Evolutionary conservation across 2,888 invertebrate genomes (phyloP), one percentile per base, ranked within the genome.

Genomic region (Drosophila gaucha): DNA sequence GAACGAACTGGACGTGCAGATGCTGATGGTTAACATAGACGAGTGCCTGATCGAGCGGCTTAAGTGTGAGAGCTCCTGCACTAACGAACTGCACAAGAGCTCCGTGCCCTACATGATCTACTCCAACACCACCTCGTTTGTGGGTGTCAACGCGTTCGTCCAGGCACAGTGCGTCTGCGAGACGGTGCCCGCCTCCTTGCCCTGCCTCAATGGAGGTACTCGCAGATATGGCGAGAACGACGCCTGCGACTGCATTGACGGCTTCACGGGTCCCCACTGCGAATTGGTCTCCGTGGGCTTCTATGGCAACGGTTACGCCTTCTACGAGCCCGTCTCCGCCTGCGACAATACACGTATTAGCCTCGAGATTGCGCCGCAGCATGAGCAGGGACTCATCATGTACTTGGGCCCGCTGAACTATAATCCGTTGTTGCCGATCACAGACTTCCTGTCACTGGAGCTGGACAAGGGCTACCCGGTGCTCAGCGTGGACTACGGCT

Each of bases 111-210:
- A 95, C 30, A 94, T 96, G 6, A 97, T 99, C 6, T 97, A 96
- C 89, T 98, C 98, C 0, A 99, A 99, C 90, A 95, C 95, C 1
- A 97, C 98, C 0, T 97, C 98, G 3, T 97, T 99, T 89, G 97
- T 99, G 12, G 99, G 99, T 0, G 97, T 99, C 0, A 95, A 95
- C 20, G 97, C 97, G 0, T 93, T 96, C 30, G 95, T 97, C 0
- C 95, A 96, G 90, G 95, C 97, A 0, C 94, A 95, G 46, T 98
- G 98, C 87, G 94, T 93, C 0, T 96, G 96, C 73, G 89, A 89
- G 71, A 90, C 86, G 0, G 60, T 62, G 1, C 55, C 74, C 0
- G 50, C 59, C 0, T 9, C 31, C n/a, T 10, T 41, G 5, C 91
- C 93, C 0, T 97, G 97, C 88, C 92, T 96, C 55, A 97, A 97